These are phyloP conservation scores for Drosophila nr. medialis DNA, from an alignment of 2,888 invertebrate genomes.

Conservation along the genomic window DNA sequence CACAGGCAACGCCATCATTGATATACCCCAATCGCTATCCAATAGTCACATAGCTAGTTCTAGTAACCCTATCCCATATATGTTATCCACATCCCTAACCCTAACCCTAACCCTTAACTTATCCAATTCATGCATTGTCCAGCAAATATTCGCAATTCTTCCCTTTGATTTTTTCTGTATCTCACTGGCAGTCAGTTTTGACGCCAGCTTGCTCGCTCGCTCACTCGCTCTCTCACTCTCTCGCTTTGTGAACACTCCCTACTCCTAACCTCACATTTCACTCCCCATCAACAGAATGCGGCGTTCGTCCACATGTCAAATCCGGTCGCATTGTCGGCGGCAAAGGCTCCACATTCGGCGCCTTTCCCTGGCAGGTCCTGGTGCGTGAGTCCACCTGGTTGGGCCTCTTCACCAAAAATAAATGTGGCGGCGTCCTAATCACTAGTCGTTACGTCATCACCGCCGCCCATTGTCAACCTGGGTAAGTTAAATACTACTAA, in stretches of 20 bases:
- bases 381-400: conserved; percentile 97
- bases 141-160: conserved; percentile 24
- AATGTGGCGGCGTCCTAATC: conserved; percentile 97
- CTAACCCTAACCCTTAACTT: neutral
- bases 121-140: conserved; percentile 27
- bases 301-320: conserved; percentile 92
- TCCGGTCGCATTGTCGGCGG: conserved; percentile 95
- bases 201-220: conserved; percentile 35
- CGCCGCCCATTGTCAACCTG: conserved; percentile 97
- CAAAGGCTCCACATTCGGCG: conserved; percentile 93
- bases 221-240: conserved; percentile 49
- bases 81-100: conserved; percentile 3
- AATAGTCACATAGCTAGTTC: conserved; percentile 50
- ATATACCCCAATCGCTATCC: conserved; percentile 35
- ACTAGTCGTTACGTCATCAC: conserved; percentile 94
- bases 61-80: conserved; percentile 30
- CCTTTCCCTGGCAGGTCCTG: conserved; percentile 97
- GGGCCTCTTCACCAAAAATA: conserved; percentile 96
- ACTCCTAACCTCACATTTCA: conserved; percentile 84
- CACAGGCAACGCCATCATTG: conserved; percentile 61
- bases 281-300: conserved; percentile 90
- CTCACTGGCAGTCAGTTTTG: conserved; percentile 35
- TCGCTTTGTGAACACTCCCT: conserved; percentile 82
- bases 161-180: conserved; percentile 29
- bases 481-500: conserved; percentile 85